phyloP scores from a whole-genome alignment of 2,113 vertebrate genomes.

The Nothocercus julius region DNA sequence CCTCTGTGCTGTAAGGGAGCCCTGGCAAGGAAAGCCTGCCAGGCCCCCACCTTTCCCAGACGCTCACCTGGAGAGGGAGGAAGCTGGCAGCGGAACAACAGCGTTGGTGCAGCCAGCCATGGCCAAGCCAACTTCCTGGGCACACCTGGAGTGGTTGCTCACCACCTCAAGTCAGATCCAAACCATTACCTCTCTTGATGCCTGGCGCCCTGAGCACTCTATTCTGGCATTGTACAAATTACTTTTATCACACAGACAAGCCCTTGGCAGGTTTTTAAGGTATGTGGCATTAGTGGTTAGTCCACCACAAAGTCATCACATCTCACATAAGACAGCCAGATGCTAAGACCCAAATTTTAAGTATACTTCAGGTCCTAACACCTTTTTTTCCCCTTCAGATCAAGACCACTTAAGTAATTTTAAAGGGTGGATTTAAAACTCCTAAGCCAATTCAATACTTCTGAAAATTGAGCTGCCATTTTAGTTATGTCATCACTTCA shows the following conservation, averaged over 20 bases:
- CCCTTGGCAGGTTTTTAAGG: neutral
- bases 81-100: neutral
- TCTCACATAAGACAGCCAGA: neutral
- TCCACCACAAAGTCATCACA: neutral
- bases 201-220: neutral
- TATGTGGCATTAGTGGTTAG: neutral
- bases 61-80: neutral
- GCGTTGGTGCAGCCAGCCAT: neutral
- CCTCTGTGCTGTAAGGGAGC: neutral
- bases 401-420: neutral
- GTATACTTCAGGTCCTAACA: neutral
- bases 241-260: neutral
- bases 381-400: neutral
- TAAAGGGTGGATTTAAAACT: neutral
- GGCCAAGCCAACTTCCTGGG: neutral
- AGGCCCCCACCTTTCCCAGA: neutral
- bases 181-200: neutral
- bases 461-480: neutral
- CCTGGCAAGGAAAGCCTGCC: constrained; percentile 41
- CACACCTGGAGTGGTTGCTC: neutral
- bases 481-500: neutral
- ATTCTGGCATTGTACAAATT: neutral
- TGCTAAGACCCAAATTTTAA: neutral
- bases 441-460: neutral
- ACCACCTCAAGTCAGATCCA: neutral